A percentile compares a stretch with the other conserved stretches of the same genome.
Conservation (phyloP, 2,888 invertebrate genomes). For the Dasysyrphus tricinctus region DNA sequence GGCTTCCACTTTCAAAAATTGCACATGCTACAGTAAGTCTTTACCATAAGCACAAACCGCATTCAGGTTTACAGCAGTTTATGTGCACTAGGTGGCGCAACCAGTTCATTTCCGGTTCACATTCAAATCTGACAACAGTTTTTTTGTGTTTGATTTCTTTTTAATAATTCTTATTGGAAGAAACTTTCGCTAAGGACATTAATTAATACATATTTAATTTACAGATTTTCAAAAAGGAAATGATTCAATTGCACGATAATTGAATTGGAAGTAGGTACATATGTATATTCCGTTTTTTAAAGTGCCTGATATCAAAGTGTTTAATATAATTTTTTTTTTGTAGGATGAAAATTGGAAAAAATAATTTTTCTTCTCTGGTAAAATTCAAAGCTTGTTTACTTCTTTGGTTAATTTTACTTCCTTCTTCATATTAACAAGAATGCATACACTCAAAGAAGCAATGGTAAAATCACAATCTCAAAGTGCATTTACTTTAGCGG, state of each 20-base stretch:
- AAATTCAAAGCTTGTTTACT: not conserved
- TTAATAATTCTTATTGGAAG: not conserved
- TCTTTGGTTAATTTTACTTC: conserved; percentile 3
- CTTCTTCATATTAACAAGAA: conserved; percentile 29
- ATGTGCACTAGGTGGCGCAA: not conserved
- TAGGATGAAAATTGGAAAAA: not conserved
- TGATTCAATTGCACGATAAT: not conserved
- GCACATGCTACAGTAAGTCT: not conserved
- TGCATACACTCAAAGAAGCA: conserved; percentile 32
- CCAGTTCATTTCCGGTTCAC: not conserved
- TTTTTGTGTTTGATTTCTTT: too few relatives aligned
- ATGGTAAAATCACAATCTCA: conserved; percentile 25
- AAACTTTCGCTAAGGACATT: not conserved
- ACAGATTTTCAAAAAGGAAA: not conserved
- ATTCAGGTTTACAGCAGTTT: not conserved
- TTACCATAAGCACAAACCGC: not conserved
- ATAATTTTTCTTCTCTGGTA: not conserved
- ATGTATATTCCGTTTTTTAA: not conserved
- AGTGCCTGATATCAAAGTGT: not conserved
- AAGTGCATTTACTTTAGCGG: conserved; percentile 72
- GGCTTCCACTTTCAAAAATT: not conserved
- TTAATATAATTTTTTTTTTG: not conserved
- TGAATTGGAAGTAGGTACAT: not conserved
- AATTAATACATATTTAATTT: not conserved
- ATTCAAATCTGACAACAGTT: not conserved